Conservation (phyloP, 2,113 vertebrate species). For the Archocentrus centrarchus region DNA sequence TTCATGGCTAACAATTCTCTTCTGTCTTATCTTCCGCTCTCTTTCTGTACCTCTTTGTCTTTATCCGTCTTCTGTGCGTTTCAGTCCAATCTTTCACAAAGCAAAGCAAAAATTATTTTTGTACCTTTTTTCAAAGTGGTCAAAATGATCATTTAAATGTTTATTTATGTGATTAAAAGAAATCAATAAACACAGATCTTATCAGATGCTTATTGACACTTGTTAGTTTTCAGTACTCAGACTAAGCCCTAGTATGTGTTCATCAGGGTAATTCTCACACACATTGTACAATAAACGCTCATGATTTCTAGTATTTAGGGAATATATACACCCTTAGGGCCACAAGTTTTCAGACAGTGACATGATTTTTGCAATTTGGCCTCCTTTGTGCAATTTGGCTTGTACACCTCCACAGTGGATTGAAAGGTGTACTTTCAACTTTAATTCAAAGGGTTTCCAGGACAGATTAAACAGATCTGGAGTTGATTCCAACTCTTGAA, state of each 20-base stretch:
- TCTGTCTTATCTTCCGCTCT: background rate
- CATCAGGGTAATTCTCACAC: background rate
- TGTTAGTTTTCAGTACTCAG: background rate
- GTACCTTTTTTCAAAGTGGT: background rate
- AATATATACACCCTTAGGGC: background rate
- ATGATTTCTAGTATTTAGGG: no score
- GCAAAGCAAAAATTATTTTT: background rate
- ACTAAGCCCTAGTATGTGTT: background rate
- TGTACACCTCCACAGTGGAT: no score
- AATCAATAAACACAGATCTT: background rate
- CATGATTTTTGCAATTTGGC: background rate
- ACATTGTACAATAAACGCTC: background rate
- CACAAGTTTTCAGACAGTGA: background rate
- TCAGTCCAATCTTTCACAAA: background rate
- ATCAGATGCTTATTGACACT: background rate
- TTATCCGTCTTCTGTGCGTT: conserved; percentile 61
- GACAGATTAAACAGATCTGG: background rate
- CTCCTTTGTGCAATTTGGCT: no score
- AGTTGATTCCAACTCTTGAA: background rate
- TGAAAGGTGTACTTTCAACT: no score
- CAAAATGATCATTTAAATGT: background rate
- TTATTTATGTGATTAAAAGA: background rate
- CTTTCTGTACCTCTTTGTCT: conserved; percentile 41
- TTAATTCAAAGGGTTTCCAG: background rate
- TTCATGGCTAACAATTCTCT: background rate